A percentile compares a stretch with the other conserved stretches of the same genome.
Evolutionary conservation across 2,888 invertebrate genomes (phyloP).

Genomic region (Oeneis ivallda): DNA sequence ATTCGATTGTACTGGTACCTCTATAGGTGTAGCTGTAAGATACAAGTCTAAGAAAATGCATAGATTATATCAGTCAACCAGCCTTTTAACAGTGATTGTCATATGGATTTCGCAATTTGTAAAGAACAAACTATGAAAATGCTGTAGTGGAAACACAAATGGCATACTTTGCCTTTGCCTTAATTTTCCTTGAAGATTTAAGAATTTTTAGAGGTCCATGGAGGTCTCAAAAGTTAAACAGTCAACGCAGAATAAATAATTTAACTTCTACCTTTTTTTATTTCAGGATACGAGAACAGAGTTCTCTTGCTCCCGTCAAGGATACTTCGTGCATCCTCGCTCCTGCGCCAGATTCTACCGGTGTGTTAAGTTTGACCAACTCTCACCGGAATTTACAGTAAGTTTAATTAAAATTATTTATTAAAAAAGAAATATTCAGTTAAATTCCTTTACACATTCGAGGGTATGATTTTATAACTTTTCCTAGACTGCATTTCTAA

Average conservation of each 20-base stretch:
- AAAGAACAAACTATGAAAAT: not conserved
- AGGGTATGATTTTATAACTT: too few species aligned
- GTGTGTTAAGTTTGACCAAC: conserved; percentile 90
- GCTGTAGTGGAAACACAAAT: not conserved
- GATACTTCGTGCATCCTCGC: conserved; percentile 89
- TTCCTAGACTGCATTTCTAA: too few species aligned
- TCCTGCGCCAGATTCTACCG: conserved; percentile 90
- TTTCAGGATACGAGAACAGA: conserved; percentile 86
- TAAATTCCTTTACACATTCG: too few species aligned
- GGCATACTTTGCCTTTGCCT: too few species aligned
- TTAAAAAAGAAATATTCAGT: too few species aligned
- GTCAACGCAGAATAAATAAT: too few species aligned
- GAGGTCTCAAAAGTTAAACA: too few species aligned
- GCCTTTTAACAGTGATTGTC: not conserved
- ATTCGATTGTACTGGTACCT: not conserved
- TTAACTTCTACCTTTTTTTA: not conserved
- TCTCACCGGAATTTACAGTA: conserved; percentile 87
- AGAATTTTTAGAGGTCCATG: not conserved
- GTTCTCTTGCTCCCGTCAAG: conserved; percentile 88
- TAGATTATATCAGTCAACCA: not conserved
- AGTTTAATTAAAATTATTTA: not conserved
- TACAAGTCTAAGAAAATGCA: too few species aligned
- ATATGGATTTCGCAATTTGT: not conserved
- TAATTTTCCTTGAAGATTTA: not conserved
- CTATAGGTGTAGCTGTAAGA: too few species aligned